These are phyloP conservation scores for Platyura marginata DNA, from an alignment of 1,140 invertebrate species.

Conservation along the genomic window DNA sequence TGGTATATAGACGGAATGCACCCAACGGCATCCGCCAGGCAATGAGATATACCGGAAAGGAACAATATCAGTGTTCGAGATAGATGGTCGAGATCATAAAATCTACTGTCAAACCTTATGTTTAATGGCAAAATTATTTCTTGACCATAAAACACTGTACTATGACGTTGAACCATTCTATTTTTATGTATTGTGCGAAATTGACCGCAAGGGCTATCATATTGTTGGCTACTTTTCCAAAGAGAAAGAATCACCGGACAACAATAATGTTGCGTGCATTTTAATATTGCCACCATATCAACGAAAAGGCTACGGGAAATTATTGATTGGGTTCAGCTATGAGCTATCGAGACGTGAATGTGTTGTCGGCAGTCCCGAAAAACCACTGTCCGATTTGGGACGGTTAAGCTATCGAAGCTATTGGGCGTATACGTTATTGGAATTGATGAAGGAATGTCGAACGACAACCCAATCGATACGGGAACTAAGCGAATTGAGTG, in stretches of 20 bases:
- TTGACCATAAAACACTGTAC: slow-evolving; percentile 94
- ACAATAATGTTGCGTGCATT: slow-evolving; percentile 97
- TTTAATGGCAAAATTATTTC: slow-evolving; percentile 84
- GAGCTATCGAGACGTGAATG: slow-evolving; percentile 82
- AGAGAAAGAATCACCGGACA: slow-evolving; percentile 97
- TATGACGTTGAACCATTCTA: slow-evolving; percentile 96
- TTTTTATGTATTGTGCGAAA: slow-evolving; percentile 92
- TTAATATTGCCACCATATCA: slow-evolving; percentile 93
- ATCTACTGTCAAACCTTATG: slow-evolving; percentile 94
- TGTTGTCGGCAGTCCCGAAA: slow-evolving; percentile 91
- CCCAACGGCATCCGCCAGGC: slow-evolving; percentile 66
- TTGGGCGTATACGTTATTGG: slow-evolving; percentile 92
- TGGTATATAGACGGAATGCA: slow-evolving; percentile 50
- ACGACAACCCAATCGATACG: slow-evolving; percentile 73
- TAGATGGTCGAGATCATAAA: slow-evolving; percentile 79
- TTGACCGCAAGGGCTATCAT: slow-evolving; percentile 85
- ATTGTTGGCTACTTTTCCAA: slow-evolving; percentile 98
- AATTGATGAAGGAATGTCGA: slow-evolving; percentile 69
- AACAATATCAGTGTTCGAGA: slow-evolving; percentile 74
- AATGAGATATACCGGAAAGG: slow-evolving; percentile 88
- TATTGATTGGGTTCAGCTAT: slow-evolving; percentile 90
- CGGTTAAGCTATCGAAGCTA: slow-evolving; percentile 94
- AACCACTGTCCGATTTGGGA: slow-evolving; percentile 91
- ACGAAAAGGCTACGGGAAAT: slow-evolving; percentile 95
- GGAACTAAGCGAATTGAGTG: slow-evolving; percentile 87